phyloP scores from a whole-genome alignment of 2,888 invertebrate species.

The Drosophila pseudotakahashii region DNA sequence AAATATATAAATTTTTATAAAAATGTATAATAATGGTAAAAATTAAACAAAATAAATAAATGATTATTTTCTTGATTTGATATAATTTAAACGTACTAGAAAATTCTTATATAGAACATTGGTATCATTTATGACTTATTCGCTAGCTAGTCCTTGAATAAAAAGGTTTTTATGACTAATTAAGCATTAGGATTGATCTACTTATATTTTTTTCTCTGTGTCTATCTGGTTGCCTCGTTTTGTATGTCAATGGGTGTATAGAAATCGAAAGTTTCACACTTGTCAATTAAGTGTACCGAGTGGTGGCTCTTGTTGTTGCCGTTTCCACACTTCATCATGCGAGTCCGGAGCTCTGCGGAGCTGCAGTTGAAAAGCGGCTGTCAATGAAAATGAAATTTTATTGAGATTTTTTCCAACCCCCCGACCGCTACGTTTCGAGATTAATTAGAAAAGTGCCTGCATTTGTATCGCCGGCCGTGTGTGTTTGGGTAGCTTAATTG shows the following conservation, averaged over 20 bases:
- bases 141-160: too few species aligned
- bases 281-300: slow-evolving; percentile 77
- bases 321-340: slow-evolving; percentile 53
- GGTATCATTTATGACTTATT: too few species aligned
- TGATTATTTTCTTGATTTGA: too few species aligned
- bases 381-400: slow-evolving; percentile 80
- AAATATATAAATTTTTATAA: too few species aligned
- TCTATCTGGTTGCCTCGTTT: slow-evolving; percentile 30
- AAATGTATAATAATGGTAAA: too few species aligned
- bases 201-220: neutral
- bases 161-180: too few species aligned
- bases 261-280: slow-evolving; percentile 79
- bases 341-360: slow-evolving; percentile 9
- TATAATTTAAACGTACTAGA: too few species aligned
- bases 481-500: slow-evolving; percentile 77
- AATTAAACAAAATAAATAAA: too few species aligned
- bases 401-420: slow-evolving; percentile 66
- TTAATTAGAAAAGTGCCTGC: slow-evolving; percentile 75
- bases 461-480: slow-evolving; percentile 44
- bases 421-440: slow-evolving; percentile 52
- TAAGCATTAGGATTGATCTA: neutral
- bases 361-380: slow-evolving; percentile 78
- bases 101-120: too few species aligned
- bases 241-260: slow-evolving; percentile 78
- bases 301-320: slow-evolving; percentile 43